These are phyloP conservation scores for Deilephila elpenor DNA, from an alignment of 2,888 invertebrate genomes.

Conservation along the genomic window DNA sequence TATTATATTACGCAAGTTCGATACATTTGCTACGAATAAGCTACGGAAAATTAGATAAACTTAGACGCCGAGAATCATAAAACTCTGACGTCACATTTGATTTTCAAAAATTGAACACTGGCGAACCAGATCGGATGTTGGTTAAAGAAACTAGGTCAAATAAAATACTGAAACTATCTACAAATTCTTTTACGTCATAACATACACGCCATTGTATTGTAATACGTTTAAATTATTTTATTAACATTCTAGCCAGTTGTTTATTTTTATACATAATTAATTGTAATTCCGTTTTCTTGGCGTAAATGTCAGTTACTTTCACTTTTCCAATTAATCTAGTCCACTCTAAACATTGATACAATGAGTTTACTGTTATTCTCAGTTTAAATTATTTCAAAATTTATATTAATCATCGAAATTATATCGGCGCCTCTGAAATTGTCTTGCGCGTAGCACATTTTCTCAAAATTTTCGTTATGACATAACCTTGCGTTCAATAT, in stretches of 20 bases:
- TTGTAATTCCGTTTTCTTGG: too few relatives aligned
- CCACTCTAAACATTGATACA: too few relatives aligned
- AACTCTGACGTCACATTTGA: neutral
- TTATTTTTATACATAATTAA: neutral
- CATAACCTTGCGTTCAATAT: neutral
- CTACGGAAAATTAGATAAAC: neutral
- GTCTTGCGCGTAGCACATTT: neutral
- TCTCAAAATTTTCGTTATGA: neutral
- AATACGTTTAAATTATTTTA: neutral
- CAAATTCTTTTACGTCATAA: slow-evolving; percentile 7
- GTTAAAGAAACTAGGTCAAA: slow-evolving; percentile 8
- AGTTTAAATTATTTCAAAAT: too few relatives aligned
- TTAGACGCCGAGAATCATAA: neutral
- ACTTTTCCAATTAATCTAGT: too few relatives aligned
- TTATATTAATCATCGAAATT: neutral
- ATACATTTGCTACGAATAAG: neutral
- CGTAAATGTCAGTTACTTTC: too few relatives aligned
- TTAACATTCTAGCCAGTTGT: neutral
- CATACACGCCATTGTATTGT: neutral
- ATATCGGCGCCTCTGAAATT: neutral
- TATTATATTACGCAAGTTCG: neutral
- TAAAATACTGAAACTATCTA: neutral
- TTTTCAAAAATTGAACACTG: neutral
- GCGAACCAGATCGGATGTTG: neutral
- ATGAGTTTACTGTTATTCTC: too few relatives aligned